phyloP scores from a whole-genome alignment of 2,113 vertebrate genomes.

The Rattus rattus region DNA sequence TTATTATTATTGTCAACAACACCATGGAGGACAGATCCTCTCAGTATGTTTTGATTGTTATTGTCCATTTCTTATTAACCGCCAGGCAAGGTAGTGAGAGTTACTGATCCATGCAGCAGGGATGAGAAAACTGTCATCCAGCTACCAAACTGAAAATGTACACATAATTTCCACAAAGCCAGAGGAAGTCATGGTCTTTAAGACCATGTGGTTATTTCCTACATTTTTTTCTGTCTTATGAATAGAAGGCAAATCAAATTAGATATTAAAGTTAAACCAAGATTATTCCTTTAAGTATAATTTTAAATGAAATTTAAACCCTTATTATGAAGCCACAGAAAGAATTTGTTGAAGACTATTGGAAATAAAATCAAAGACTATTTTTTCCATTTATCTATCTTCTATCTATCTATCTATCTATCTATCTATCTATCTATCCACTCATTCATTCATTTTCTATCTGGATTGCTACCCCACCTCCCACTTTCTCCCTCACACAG shows the following conservation, averaged over 20 bases:
- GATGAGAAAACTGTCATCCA: conserved; percentile 75
- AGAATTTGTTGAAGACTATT: neutral
- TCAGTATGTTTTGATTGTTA: conserved; percentile 77
- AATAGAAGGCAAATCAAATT: conserved; percentile 68
- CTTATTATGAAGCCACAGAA: neutral
- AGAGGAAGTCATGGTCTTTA: conserved; percentile 49
- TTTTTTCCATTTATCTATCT: too few relatives aligned
- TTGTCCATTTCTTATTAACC: conserved; percentile 83
- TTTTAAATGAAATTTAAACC: conserved; percentile 40
- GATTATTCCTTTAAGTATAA: conserved; percentile 67
- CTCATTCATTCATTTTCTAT: too few relatives aligned
- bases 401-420: too few relatives aligned
- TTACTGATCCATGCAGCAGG: conserved; percentile 79
- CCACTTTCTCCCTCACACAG: too few relatives aligned
- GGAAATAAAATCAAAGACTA: neutral
- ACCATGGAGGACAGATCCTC: neutral
- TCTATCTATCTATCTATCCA: too few relatives aligned
- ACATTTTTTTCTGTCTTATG: conserved; percentile 71
- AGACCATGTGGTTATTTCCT: conserved; percentile 66
- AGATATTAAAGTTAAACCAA: conserved; percentile 65
- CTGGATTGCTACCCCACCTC: too few relatives aligned
- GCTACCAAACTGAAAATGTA: conserved; percentile 76
- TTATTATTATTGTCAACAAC: neutral
- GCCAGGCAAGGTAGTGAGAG: conserved; percentile 77
- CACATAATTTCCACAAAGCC: conserved; percentile 77